phyloP scores from a whole-genome alignment of 2,888 invertebrate genomes.

The Drosophila nr. perissopoda region DNA sequence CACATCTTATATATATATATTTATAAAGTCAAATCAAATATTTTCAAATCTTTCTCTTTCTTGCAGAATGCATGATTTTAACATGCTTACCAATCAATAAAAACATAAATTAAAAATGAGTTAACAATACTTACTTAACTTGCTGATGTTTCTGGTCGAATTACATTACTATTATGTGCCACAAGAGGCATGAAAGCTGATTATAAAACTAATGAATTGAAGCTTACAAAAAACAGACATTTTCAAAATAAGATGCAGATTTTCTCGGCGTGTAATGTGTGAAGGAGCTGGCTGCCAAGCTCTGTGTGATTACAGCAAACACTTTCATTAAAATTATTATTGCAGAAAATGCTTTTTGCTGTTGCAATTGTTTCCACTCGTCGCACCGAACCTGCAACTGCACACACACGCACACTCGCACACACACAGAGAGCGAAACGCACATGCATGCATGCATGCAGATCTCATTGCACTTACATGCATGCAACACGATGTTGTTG shows the following conservation, averaged over 20 bases:
- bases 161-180: background rate
- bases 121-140: too few species aligned
- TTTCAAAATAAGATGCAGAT: background rate
- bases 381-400: constrained; percentile 59
- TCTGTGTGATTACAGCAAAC: constrained; percentile 73
- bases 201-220: background rate
- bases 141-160: background rate
- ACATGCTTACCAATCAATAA: too few species aligned
- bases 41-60: background rate
- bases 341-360: constrained; percentile 73
- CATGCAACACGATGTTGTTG: constrained; percentile 1
- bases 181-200: background rate
- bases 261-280: constrained; percentile 15
- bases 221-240: background rate
- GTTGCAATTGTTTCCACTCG: constrained; percentile 73
- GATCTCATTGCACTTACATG: constrained; percentile 57
- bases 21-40: background rate
- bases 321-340: constrained; percentile 81
- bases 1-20: background rate
- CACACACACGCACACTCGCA: constrained; percentile 30
- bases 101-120: too few species aligned
- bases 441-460: constrained; percentile 7
- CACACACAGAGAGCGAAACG: background rate
- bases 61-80: too few species aligned
- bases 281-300: constrained; percentile 20